phyloP scores from a whole-genome alignment of 1,140 invertebrate genomes.

The Micrasema longulum region DNA sequence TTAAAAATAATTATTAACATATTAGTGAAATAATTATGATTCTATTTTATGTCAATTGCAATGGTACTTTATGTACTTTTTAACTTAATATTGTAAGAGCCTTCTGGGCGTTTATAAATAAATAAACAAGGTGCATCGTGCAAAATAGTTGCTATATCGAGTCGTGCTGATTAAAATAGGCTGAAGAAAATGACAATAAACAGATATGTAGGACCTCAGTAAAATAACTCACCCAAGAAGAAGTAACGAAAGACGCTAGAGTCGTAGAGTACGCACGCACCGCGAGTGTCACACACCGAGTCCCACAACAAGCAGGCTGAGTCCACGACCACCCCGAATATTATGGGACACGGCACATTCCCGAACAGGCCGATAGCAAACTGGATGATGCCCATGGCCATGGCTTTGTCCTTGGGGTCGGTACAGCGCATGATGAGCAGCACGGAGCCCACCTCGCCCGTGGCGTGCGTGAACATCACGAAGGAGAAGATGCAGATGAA shows the following conservation, averaged over 20 bases:
- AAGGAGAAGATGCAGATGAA: conserved; percentile 90
- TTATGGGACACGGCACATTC: conserved; percentile 92
- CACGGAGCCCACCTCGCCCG: conserved; percentile 92
- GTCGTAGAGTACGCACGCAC: conserved; percentile 89
- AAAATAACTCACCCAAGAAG: conserved; percentile 79
- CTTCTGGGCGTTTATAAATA: too few species aligned
- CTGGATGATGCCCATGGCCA: conserved; percentile 93
- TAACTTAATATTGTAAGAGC: too few species aligned
- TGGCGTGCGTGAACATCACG: conserved; percentile 92
- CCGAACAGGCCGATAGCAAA: conserved; percentile 93
- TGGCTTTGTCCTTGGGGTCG: conserved; percentile 91
- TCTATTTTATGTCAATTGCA: too few species aligned
- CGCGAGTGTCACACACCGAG: conserved; percentile 80
- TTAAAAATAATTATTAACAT: too few species aligned
- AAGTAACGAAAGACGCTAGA: conserved; percentile 84
- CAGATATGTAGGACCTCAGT: too few species aligned
- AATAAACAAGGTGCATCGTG: too few species aligned
- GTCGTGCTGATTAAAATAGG: too few species aligned
- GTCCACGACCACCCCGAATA: conserved; percentile 93
- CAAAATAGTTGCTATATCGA: too few species aligned
- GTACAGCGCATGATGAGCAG: conserved; percentile 90
- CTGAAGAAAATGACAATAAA: too few species aligned
- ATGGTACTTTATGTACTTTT: too few species aligned
- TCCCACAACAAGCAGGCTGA: conserved; percentile 92
- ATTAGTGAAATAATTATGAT: too few species aligned